Conservation (phyloP, 2,113 vertebrate species). For the Tragelaphus strepsiceros region DNA sequence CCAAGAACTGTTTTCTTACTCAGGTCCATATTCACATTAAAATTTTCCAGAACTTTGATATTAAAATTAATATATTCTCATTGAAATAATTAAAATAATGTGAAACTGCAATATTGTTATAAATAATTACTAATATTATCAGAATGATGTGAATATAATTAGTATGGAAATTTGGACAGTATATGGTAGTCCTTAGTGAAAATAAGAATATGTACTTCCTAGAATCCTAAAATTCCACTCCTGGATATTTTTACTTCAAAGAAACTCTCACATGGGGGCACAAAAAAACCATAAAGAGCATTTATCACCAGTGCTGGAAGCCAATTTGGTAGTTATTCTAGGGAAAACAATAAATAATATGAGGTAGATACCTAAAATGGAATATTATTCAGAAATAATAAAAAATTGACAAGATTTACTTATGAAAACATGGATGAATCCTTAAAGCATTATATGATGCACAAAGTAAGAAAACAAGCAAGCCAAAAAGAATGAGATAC, state of each 20-base stretch:
- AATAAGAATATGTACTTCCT: not conserved
- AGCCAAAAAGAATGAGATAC: not conserved
- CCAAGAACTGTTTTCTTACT: not conserved
- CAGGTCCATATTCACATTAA: not conserved
- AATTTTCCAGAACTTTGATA: not conserved
- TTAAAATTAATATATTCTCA: constrained; percentile 4
- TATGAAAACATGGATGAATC: not conserved
- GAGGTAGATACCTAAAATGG: not conserved
- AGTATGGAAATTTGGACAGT: not conserved
- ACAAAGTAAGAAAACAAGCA: not conserved
- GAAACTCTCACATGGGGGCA: not conserved
- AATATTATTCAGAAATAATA: not conserved
- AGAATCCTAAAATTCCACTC: not conserved
- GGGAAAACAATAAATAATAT: not conserved
- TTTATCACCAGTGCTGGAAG: not conserved
- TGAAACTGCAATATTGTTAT: not conserved
- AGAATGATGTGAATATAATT: constrained; percentile 16
- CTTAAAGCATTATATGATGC: not conserved
- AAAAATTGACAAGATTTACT: not conserved
- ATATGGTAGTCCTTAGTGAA: not conserved
- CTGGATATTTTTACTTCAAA: not conserved
- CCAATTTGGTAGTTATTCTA: not conserved
- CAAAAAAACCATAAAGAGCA: not conserved
- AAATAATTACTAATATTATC: constrained; percentile 34
- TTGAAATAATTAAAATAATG: constrained; percentile 18